phyloP scores from a whole-genome alignment of 1,140 invertebrate genomes.

The Pantala flavescens region DNA sequence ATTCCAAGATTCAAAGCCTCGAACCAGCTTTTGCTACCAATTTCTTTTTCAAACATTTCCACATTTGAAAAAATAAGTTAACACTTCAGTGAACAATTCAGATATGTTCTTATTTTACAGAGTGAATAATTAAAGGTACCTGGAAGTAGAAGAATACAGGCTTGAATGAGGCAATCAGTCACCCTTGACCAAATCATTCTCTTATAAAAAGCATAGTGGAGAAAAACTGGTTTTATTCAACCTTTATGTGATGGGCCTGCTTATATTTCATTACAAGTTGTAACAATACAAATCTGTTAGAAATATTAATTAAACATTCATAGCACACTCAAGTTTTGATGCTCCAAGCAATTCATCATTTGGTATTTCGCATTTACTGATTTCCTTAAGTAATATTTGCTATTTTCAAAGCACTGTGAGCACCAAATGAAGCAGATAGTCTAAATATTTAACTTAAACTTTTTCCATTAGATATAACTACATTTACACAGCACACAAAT shows the following conservation, averaged over 20 bases:
- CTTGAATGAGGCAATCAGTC: too few relatives aligned
- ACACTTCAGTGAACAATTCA: too few relatives aligned
- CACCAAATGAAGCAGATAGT: background rate
- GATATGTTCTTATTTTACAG: too few relatives aligned
- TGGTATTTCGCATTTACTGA: background rate
- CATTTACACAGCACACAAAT: background rate
- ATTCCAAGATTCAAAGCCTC: too few relatives aligned
- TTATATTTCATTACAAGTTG: slow-evolving; percentile 10
- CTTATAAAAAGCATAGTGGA: background rate
- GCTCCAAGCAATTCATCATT: background rate
- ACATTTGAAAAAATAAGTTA: too few relatives aligned
- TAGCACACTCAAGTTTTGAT: background rate
- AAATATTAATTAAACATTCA: background rate
- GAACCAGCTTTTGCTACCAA: too few relatives aligned
- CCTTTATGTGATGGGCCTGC: background rate
- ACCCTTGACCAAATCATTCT: too few relatives aligned
- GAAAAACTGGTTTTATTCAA: slow-evolving; percentile 3
- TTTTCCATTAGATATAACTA: background rate
- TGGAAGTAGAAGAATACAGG: too few relatives aligned
- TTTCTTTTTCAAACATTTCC: too few relatives aligned
- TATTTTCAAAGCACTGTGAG: background rate
- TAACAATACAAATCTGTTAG: slow-evolving; percentile 10
- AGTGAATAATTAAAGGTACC: too few relatives aligned
- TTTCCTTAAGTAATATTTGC: background rate
- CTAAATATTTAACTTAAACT: background rate